These are phyloP conservation scores for Zapus hudsonius DNA, from an alignment of 2,113 vertebrate genomes.

Conservation along the genomic window DNA sequence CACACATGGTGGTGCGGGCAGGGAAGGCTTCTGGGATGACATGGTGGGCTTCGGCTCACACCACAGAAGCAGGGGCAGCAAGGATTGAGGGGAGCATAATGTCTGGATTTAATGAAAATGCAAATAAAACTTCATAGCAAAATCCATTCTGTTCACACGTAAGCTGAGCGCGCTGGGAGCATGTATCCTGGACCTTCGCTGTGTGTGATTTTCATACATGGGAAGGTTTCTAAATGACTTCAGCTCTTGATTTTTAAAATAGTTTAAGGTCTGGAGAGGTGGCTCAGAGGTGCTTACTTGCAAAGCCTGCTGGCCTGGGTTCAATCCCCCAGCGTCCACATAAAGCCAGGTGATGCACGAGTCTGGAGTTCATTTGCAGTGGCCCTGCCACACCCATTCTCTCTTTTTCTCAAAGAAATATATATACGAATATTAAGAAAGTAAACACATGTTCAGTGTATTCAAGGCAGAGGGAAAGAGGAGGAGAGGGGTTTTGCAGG, in stretches of 20 bases:
- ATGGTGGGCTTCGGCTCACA: too few species aligned
- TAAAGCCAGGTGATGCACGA: too few species aligned
- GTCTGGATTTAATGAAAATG: neutral
- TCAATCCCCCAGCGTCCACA: too few species aligned
- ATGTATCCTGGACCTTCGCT: neutral
- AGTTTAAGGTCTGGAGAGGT: neutral
- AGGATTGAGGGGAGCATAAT: neutral
- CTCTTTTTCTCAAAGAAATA: too few species aligned
- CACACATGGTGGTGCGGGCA: too few species aligned
- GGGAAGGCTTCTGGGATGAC: too few species aligned
- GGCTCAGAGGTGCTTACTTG: too few species aligned
- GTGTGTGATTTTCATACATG: neutral
- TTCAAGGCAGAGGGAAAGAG: neutral
- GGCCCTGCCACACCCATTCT: too few species aligned
- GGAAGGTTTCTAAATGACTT: neutral
- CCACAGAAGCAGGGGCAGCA: too few species aligned
- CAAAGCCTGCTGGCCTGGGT: too few species aligned
- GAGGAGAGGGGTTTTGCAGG: neutral
- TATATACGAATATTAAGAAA: too few species aligned
- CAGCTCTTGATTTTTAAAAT: slow-evolving; percentile 7
- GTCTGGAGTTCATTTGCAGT: too few species aligned
- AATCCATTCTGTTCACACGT: neutral
- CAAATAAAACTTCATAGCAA: neutral
- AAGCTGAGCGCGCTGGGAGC: neutral
- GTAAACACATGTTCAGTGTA: neutral